Percentiles rank a stretch among this genome's conserved stretches.
Conservation (phyloP, 2,797 vertebrate species). For the Chelon auratus region DNA sequence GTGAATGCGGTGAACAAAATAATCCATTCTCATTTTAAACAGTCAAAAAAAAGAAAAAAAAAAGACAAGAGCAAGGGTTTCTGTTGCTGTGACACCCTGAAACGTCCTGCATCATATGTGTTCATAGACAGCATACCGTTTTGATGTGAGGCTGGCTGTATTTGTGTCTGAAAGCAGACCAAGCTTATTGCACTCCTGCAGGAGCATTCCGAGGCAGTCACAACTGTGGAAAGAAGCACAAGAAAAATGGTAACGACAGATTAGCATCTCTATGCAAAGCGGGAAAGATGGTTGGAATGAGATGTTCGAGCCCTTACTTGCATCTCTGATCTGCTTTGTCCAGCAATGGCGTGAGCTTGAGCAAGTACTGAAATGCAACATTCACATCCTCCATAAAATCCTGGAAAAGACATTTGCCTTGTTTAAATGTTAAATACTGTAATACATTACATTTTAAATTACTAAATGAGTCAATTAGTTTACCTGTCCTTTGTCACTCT, state of each 20-base stretch:
- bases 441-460: background rate
- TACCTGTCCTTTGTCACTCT: slow-evolving; percentile 90
- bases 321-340: slow-evolving; percentile 98
- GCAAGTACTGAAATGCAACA: slow-evolving; percentile 92
- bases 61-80: background rate
- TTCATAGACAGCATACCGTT: slow-evolving; percentile 84
- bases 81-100: slow-evolving; percentile 1
- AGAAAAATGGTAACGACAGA: background rate
- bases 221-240: slow-evolving; percentile 83
- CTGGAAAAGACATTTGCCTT: slow-evolving; percentile 68
- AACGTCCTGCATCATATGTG: background rate
- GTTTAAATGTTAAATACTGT: slow-evolving; percentile 5
- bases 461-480: background rate
- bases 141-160: slow-evolving; percentile 87
- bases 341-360: slow-evolving; percentile 94
- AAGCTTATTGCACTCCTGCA: slow-evolving; percentile 97
- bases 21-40: slow-evolving; percentile 7
- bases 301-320: slow-evolving; percentile 87
- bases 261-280: background rate
- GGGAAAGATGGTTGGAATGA: background rate
- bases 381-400: slow-evolving; percentile 97
- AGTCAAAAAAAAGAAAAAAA: background rate
- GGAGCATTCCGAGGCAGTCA: slow-evolving; percentile 92
- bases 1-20: slow-evolving; percentile 33
- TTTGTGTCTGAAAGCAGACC: slow-evolving; percentile 92